Evolutionary conservation across 1,140 invertebrate genomes (phyloP), one percentile per base, ranked within the genome.

Genomic region (Frieseomelitta varia): DNA sequence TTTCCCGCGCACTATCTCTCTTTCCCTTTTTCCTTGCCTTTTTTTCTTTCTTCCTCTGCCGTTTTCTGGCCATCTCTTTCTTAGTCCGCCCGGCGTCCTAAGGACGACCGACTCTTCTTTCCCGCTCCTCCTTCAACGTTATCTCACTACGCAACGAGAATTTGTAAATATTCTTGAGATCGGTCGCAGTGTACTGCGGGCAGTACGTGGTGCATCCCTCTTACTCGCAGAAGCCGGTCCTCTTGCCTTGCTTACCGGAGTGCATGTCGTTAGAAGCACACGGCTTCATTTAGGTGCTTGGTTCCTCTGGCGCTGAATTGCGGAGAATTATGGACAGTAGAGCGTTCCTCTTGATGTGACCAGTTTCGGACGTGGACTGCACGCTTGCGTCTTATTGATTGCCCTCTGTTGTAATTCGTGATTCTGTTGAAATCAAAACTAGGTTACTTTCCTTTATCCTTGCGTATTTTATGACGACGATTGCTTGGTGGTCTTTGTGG

Each of bases 141-240:
- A 93, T 93, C 93, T 93, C 76, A 77, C 86, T 90, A 93, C 91
- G 92, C 92, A 93, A 91, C 88, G 90, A 88, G 92, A 94, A 93
- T 93, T 93, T 92, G 92, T 92, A 93, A 93, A 91, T 91, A 90
- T 90, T 87, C 85, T 74, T 67, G 85, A 63, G 87, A 47, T 81
- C 27, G 81, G 27, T 56, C 65, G 68, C 63, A 82, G 34, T 65
- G 73, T 81, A 87, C 86, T 63, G 79, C 79, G 72, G 53, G 69
- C 73, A 55, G 73, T 77, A 68, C 61, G 69, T 65, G 67, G 74
- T 56, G 80, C 61, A n/a, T 86, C 34, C 61, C 47, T 82, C 53
- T 83, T 56, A 68, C 30, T 2, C 24, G 17, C 39, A 15, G 79
- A 83, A 78, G 65, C 71, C 53, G 61, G 68, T 67, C 72, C 72